Conservation (phyloP, 35 echinoderm and acorn worm genomes). For the Amphiura filiformis region DNA sequence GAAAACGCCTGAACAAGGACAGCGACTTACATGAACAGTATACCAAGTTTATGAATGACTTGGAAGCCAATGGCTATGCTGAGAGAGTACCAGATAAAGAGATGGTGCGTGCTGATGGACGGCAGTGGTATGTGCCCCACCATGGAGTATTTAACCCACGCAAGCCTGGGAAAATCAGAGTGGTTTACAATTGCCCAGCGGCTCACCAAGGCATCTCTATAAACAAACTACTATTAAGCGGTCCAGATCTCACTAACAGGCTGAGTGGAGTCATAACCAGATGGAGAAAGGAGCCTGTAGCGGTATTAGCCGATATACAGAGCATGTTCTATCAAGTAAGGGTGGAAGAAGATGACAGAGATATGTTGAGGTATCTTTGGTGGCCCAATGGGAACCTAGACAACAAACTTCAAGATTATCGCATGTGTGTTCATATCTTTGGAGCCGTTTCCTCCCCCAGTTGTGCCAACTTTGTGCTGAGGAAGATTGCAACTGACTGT, state of each 20-base stretch:
- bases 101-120: neutral
- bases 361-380: conserved; percentile 47
- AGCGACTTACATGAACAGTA: conserved; percentile 14
- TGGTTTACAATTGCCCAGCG: conserved; percentile 36
- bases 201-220: conserved; percentile 41
- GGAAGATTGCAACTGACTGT: conserved; percentile 23
- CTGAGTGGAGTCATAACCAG: conserved; percentile 27
- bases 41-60: conserved; percentile 23
- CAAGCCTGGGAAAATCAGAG: conserved; percentile 23
- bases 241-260: neutral
- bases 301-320: conserved; percentile 13
- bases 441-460: conserved; percentile 54
- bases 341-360: neutral
- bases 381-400: conserved; percentile 45
- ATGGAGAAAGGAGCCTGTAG: conserved; percentile 35
- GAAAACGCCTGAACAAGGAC: neutral
- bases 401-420: conserved; percentile 8
- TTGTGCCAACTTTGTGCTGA: conserved; percentile 43
- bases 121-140: conserved; percentile 55
- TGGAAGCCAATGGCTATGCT: conserved; percentile 33
- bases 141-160: conserved; percentile 53
- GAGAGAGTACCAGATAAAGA: conserved; percentile 17
- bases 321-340: conserved; percentile 42
- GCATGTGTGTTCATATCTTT: conserved; percentile 51
- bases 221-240: conserved; percentile 7